These are phyloP conservation scores for Criorhina ranunculi DNA, from an alignment of 2,888 invertebrate genomes.

Conservation along the genomic window DNA sequence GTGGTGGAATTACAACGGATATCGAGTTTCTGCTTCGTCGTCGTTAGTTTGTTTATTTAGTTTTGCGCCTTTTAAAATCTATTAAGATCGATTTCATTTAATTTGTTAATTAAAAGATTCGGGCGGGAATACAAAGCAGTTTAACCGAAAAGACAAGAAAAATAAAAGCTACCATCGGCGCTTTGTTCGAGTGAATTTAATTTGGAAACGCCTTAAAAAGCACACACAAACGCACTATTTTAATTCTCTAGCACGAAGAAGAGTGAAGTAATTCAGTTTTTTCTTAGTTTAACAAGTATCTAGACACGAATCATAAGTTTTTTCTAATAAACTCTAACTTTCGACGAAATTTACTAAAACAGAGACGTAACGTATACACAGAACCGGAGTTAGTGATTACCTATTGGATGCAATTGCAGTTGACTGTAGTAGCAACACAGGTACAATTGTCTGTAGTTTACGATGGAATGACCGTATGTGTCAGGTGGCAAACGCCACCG, in stretches of 20 bases:
- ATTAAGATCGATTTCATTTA: constrained; percentile 5
- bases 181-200: constrained; percentile 23
- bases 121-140: constrained; percentile 22
- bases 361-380: constrained; percentile 10
- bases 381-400: constrained; percentile 11
- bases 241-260: constrained; percentile 51
- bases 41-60: constrained; percentile 21
- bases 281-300: not conserved
- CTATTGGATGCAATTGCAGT: constrained; percentile 31
- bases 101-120: constrained; percentile 16
- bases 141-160: not conserved
- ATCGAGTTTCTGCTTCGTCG: constrained; percentile 59
- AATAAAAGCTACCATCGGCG: not conserved
- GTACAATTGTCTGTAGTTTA: constrained; percentile 26
- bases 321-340: constrained; percentile 38
- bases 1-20: constrained; percentile 75
- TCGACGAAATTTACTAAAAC: constrained; percentile 41
- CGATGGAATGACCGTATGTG: constrained; percentile 31
- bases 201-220: constrained; percentile 61
- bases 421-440: constrained; percentile 12
- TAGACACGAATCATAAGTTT: constrained; percentile 10
- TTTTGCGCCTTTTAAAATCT: constrained; percentile 36
- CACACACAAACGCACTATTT: constrained; percentile 37
- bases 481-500: constrained; percentile 42
- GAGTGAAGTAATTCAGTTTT: constrained; percentile 63